Conservation (phyloP, 53 echinoderm and acorn worm genomes). For the Astropecten irregularis region DNA sequence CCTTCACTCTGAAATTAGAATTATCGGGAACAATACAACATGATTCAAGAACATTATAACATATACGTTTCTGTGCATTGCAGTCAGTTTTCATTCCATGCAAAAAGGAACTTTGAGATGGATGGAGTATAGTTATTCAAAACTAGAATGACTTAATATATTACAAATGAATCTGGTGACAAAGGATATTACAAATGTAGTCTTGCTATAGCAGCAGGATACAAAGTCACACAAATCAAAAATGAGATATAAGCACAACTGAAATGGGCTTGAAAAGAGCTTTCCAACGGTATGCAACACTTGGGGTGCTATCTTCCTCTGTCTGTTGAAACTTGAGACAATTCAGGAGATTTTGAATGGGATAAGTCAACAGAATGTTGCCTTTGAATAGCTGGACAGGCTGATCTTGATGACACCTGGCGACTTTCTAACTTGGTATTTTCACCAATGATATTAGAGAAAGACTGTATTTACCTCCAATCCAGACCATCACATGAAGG, state of each 20-base stretch:
- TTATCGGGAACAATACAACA: too few species aligned
- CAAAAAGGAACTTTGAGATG: neutral
- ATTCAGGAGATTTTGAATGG: too few species aligned
- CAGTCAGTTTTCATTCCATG: neutral
- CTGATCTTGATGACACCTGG: too few species aligned
- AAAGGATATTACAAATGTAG: neutral
- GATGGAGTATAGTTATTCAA: neutral
- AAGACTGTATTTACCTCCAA: neutral
- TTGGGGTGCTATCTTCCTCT: too few species aligned
- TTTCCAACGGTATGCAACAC: too few species aligned
- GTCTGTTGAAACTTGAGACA: too few species aligned
- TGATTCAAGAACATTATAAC: neutral
- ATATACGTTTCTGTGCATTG: neutral
- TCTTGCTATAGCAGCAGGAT: neutral
- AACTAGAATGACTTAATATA: neutral
- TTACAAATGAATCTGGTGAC: neutral
- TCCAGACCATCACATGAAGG: neutral
- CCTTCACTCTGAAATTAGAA: neutral
- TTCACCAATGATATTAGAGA: neutral
- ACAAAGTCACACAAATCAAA: neutral
- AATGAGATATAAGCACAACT: neutral
- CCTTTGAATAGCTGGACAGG: too few species aligned
- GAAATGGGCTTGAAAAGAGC: too few species aligned
- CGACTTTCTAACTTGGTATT: too few species aligned
- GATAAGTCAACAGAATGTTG: too few species aligned